Evolutionary conservation across 1,140 invertebrate species (phyloP).

Genomic region (Neomicropteryx cornuta): DNA sequence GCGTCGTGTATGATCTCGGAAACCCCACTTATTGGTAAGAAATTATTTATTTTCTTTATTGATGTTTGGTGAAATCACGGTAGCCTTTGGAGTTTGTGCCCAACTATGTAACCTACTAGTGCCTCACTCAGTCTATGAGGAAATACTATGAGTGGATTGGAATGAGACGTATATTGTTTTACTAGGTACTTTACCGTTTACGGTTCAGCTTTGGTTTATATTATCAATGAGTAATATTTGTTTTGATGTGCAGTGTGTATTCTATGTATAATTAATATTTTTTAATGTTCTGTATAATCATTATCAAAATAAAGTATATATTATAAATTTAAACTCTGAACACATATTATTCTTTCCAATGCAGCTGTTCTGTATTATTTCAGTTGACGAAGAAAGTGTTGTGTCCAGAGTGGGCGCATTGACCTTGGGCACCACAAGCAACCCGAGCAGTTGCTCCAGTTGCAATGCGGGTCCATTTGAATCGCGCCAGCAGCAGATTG

Average conservation of each 20-base stretch:
- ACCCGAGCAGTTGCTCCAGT: slow-evolving; percentile 26
- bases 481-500: slow-evolving; percentile 27
- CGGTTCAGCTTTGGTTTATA: slow-evolving; percentile 3
- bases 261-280: too few relatives aligned
- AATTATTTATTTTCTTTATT: background rate
- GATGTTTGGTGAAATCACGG: slow-evolving; percentile 8
- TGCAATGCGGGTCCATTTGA: slow-evolving; percentile 37
- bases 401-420: slow-evolving; percentile 27
- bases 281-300: too few relatives aligned
- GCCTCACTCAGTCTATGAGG: background rate
- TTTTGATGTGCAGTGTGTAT: slow-evolving; percentile 19
- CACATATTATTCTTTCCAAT: too few relatives aligned
- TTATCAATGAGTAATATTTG: slow-evolving; percentile 9
- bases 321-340: too few relatives aligned
- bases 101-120: background rate
- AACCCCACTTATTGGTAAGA: slow-evolving; percentile 34
- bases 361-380: too few relatives aligned
- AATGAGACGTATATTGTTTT: background rate
- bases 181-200: slow-evolving; percentile 2
- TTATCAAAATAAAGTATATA: too few relatives aligned
- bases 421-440: slow-evolving; percentile 23
- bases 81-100: slow-evolving; percentile 12
- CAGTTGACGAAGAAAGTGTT: slow-evolving; percentile 32
- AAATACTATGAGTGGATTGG: background rate
- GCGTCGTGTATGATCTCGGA: slow-evolving; percentile 48